phyloP scores from a whole-genome alignment of 2,113 vertebrate species.

The Lathamus discolor region DNA sequence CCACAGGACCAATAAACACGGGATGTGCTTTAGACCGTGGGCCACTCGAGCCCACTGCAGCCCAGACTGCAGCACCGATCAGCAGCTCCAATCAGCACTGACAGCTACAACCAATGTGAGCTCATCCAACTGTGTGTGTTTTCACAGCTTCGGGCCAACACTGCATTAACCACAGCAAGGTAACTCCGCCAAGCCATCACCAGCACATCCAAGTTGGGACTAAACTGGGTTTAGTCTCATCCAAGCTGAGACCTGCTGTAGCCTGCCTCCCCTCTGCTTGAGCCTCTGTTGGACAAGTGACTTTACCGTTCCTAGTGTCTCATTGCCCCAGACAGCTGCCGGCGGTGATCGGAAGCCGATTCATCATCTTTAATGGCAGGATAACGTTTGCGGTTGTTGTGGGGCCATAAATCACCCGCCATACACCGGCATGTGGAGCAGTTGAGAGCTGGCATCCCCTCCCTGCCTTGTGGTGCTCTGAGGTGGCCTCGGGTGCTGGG shows the following conservation, averaged over 20 bases:
- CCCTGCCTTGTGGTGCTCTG: fast-evolving
- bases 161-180: too few relatives aligned
- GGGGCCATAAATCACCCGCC: not conserved
- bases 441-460: fast-evolving
- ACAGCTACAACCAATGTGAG: not conserved
- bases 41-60: not conserved
- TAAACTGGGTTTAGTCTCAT: too few relatives aligned
- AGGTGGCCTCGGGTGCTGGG: fast-evolving
- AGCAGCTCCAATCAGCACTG: too few relatives aligned
- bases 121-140: fast-evolving
- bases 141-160: not conserved
- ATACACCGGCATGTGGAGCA: fast-evolving
- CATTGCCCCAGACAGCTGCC: too few relatives aligned
- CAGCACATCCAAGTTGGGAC: fast-evolving
- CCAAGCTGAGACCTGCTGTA: fast-evolving
- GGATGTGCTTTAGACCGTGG: too few relatives aligned
- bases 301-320: fast-evolving
- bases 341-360: fast-evolving
- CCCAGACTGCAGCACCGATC: too few relatives aligned
- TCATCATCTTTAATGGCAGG: fast-evolving
- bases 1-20: fast-evolving
- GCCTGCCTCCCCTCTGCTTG: fast-evolving
- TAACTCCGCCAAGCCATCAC: fast-evolving
- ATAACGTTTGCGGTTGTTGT: not conserved
- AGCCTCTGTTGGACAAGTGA: not conserved